Evolutionary conservation across 2,888 invertebrate genomes (phyloP).

Genomic region (Neria commutata): DNA sequence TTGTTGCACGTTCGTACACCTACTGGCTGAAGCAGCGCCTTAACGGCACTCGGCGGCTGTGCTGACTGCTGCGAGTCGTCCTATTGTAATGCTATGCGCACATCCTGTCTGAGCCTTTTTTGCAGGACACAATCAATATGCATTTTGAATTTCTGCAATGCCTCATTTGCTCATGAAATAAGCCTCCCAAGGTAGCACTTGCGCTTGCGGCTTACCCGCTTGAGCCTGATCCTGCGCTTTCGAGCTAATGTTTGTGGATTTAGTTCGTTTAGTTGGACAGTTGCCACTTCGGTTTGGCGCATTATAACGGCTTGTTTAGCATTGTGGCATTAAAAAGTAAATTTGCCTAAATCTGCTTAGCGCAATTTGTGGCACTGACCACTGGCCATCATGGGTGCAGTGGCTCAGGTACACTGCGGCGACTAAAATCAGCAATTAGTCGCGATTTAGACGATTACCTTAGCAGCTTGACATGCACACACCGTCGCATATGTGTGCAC

Average conservation of each 20-base stretch:
- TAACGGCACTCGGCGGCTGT: background rate
- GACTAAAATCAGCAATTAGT: background rate
- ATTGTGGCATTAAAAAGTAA: conserved; percentile 45
- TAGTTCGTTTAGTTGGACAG: background rate
- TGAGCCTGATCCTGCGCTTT: background rate
- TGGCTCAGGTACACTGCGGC: background rate
- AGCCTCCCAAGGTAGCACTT: background rate
- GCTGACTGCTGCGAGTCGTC: too few species aligned
- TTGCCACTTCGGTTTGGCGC: background rate
- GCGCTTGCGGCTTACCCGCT: background rate
- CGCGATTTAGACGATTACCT: background rate
- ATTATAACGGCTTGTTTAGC: conserved; percentile 27
- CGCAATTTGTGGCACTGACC: too few species aligned
- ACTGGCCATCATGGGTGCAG: background rate
- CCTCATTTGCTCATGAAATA: too few species aligned
- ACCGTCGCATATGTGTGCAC: conserved; percentile 2
- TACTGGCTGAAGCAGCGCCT: background rate
- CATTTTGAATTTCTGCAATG: background rate
- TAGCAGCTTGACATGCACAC: conserved; percentile 8
- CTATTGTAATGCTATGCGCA: background rate
- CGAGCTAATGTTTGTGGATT: background rate
- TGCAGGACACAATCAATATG: background rate
- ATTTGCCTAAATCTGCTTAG: conserved; percentile 44
- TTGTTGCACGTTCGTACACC: background rate
- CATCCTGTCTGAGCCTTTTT: background rate